phyloP scores from a whole-genome alignment of 2,797 vertebrate species.

The Callimico goeldii region DNA sequence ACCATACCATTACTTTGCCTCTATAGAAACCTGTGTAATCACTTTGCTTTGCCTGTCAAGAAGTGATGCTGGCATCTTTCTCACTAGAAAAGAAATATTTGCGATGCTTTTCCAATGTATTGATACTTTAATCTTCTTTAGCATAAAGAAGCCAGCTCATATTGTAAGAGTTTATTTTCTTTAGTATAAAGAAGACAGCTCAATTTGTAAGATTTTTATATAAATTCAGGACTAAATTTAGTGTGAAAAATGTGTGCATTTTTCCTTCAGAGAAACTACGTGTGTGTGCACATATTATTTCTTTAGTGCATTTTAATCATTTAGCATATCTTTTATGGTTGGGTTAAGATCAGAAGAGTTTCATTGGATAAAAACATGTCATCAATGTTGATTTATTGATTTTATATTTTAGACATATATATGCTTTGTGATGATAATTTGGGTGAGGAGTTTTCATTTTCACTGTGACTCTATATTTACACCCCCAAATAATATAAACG shows the following conservation, averaged over 20 bases:
- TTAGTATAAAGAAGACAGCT: background rate
- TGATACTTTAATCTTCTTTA: slow-evolving; percentile 32
- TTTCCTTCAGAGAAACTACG: background rate
- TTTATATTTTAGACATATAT: background rate
- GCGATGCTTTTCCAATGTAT: background rate
- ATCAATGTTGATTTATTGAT: background rate
- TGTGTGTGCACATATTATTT: background rate
- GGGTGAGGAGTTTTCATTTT: background rate
- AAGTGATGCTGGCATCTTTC: background rate
- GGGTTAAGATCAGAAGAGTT: slow-evolving; percentile 24
- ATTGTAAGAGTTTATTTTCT: background rate
- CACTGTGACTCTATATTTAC: background rate
- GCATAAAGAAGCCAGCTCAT: background rate
- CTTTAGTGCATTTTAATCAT: background rate
- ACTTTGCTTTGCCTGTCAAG: slow-evolving; percentile 34
- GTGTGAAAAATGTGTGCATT: slow-evolving; percentile 39
- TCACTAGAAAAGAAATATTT: slow-evolving; percentile 25
- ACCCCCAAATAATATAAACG: background rate
- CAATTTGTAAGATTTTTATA: slow-evolving; percentile 39
- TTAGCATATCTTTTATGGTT: background rate
- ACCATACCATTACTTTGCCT: background rate
- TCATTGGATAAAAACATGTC: background rate
- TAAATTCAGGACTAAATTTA: slow-evolving; percentile 52
- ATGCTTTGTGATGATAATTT: background rate
- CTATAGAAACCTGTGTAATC: slow-evolving; percentile 22